Conservation (phyloP, 2,888 invertebrate genomes). For the Chloroclystis v-ata region DNA sequence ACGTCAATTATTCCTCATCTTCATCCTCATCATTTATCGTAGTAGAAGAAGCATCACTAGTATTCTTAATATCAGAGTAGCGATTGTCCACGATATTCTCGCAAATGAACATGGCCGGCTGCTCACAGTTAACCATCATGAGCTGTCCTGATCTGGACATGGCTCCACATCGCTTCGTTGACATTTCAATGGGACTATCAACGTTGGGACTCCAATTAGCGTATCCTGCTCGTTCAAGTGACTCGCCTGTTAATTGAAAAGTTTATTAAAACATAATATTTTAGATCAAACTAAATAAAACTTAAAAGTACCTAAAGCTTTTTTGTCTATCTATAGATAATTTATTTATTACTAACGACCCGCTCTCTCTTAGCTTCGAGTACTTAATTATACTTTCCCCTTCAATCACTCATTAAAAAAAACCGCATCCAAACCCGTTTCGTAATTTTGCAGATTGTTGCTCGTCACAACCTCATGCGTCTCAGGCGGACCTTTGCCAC, state of each 20-base stretch:
- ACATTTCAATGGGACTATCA: slow-evolving; percentile 28
- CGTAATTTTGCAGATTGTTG: no score
- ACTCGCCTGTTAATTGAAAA: slow-evolving; percentile 33
- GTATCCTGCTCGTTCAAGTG: slow-evolving; percentile 44
- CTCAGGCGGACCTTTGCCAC: no score
- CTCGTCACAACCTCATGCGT: no score
- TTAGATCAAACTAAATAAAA: background rate
- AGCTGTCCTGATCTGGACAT: slow-evolving; percentile 47
- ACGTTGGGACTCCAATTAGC: slow-evolving; percentile 41
- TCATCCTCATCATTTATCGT: background rate
- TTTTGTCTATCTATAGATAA: no score
- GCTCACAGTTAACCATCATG: slow-evolving; percentile 36
- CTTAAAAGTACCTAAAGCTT: background rate
- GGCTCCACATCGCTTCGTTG: slow-evolving; percentile 43
- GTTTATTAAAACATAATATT: background rate
- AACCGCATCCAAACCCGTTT: no score
- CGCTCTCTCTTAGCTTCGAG: no score
- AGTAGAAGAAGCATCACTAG: background rate
- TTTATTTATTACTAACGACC: no score
- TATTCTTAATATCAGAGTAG: background rate
- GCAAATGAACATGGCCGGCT: slow-evolving; percentile 49
- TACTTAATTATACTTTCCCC: no score
- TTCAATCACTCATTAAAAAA: no score
- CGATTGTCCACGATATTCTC: slow-evolving; percentile 34
- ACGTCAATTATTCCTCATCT: background rate